Base-by-base conservation (phyloP, 2,888 invertebrate genomes). In the Plutella xylostella region DNA sequence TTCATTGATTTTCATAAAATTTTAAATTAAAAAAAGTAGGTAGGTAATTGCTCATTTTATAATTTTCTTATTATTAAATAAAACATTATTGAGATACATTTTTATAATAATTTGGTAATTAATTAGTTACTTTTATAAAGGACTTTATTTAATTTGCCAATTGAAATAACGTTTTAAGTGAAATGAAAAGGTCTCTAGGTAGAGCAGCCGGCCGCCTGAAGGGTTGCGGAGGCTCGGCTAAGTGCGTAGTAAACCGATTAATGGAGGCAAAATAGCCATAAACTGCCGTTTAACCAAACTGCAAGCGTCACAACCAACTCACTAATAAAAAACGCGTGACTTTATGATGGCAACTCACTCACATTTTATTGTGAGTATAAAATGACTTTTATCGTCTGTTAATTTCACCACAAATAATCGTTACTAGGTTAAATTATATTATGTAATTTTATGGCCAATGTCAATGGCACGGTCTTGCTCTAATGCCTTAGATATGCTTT, bases 321-420 rank as follows among this genome's bases (percentile, higher is more conserved):
- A 76, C 76, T 74, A 79, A 82, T 83, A 83, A 83, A 83, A 83
- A 82, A 82, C 77, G 79, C 77, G 80, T 79, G 80, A 80, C 78
- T 83, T 82, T 83, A 82, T 83, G 82, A 82, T 78, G 79, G 80
- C 80, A 79, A 79, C 83, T 82, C 79, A 79, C 75, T 80, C 82
- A 79, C 83, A 78, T 82, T 82, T 83, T 82, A 83, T 82, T 82
- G 82, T 82, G 79, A 80, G 76, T 82, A 82, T 83, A 83, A 83
- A 83, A 78, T 80, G 80, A 83, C 82, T 82, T 83, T 83, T 82
- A 83, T 80, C 74, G 83, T 80, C 82, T 80, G 82, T 83, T 83
- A 82, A 83, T 83, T 83, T 79, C 72, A 76, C 82, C 83, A 80
- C 82, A 80, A 83, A 79, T 82, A 80, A 77, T 79, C 63, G 71